phyloP scores from a whole-genome alignment of 2,888 invertebrate species.

The Cyrtodaria siliqua region DNA sequence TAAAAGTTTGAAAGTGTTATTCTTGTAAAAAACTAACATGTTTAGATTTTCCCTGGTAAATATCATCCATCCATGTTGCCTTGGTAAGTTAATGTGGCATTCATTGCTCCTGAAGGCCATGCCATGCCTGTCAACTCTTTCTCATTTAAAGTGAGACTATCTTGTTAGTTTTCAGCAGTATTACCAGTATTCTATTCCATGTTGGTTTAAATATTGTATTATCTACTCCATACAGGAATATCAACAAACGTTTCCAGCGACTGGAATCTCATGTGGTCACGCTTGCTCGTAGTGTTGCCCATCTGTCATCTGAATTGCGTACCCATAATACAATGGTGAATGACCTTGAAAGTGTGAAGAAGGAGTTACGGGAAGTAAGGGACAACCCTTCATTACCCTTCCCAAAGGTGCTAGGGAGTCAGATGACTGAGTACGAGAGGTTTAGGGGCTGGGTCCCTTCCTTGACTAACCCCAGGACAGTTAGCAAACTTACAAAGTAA shows the following conservation, averaged over 20 bases:
- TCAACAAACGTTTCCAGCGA: conserved; percentile 95
- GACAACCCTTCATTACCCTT: conserved; percentile 49
- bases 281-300: conserved; percentile 95
- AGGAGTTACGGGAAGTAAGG: conserved; percentile 91
- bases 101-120: too few relatives aligned
- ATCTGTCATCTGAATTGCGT: conserved; percentile 95
- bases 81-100: too few relatives aligned
- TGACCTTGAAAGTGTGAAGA: conserved; percentile 95
- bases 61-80: too few relatives aligned
- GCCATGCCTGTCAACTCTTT: too few relatives aligned
- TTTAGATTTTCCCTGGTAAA: too few relatives aligned
- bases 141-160: too few relatives aligned
- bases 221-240: conserved; percentile 88
- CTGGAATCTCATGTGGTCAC: conserved; percentile 97
- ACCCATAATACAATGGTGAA: conserved; percentile 95
- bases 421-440: conserved; percentile 78
- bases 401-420: conserved; percentile 44
- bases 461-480: conserved; percentile 94
- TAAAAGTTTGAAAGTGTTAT: too few relatives aligned
- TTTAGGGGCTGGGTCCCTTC: conserved; percentile 86
- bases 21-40: too few relatives aligned
- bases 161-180: too few relatives aligned
- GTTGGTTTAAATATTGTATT: too few relatives aligned
- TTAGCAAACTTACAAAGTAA: conserved; percentile 93
- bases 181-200: too few relatives aligned